These are phyloP conservation scores for Xyrichtys novacula DNA, from an alignment of 2,797 vertebrate genomes.

Conservation along the genomic window DNA sequence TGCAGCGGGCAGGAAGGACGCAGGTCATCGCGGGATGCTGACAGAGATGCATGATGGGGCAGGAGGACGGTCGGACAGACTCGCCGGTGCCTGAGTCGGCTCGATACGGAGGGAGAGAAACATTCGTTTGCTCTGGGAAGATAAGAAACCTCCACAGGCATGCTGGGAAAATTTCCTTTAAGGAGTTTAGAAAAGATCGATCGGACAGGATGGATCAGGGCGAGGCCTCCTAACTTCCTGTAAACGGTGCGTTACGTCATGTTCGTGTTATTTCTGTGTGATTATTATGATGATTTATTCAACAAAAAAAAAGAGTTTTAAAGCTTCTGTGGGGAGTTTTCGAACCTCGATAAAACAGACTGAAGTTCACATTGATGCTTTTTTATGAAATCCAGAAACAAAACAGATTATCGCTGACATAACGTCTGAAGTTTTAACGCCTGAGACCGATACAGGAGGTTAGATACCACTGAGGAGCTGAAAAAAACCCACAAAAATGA, in stretches of 20 bases:
- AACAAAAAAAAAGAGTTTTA: no score
- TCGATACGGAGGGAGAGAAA: not conserved
- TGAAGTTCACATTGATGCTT: no score
- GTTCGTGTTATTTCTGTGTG: not conserved
- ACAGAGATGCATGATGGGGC: constrained; percentile 9
- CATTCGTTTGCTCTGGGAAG: not conserved
- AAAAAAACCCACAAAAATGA: no score
- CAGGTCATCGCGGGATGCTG: constrained; percentile 29
- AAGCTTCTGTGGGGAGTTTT: no score
- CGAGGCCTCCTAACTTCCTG: constrained; percentile 7
- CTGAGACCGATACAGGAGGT: no score
- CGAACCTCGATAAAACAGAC: no score
- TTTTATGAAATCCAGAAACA: no score
- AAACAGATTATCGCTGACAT: no score
- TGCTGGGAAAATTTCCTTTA: constrained; percentile 2
- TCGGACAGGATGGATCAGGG: constrained; percentile 24
- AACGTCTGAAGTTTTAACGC: no score
- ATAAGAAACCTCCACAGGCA: constrained; percentile 19
- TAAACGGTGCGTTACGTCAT: constrained; percentile 36
- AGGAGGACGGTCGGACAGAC: constrained; percentile 35
- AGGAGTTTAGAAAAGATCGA: not conserved
- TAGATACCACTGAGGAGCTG: no score
- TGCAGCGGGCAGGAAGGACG: constrained; percentile 28
- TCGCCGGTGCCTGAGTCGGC: not conserved
- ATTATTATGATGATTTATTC: not conserved